Base-by-base conservation (phyloP, 2,797 vertebrate genomes). In the Chloroceryle inda region DNA sequence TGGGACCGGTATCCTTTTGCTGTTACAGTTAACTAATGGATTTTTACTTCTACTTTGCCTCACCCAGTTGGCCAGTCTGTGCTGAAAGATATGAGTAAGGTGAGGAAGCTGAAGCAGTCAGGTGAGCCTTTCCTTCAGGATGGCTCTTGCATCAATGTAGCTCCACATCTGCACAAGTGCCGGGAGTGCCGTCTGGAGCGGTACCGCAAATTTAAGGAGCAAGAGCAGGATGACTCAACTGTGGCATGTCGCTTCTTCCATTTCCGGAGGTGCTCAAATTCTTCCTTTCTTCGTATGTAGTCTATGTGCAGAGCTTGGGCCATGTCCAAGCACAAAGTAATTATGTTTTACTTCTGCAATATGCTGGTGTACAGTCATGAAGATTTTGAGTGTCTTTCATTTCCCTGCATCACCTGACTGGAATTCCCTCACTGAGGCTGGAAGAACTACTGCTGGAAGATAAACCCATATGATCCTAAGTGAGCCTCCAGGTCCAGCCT, bases 191-290 rank as follows among this genome's bases (percentile, higher is more conserved):
- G 99, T 29, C 97, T 99, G 91, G 99, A 99, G 96, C 99, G 99
- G 68, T 99, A 99, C 94, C 98, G 99, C 49, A 99, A 99, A 96
- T 99, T 99, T 96, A 99, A 99, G 58, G 99, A 99, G 7, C 99
- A 99, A 42, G 99, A 99, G 44, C 99, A 98, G 5, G 99, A 99
- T 29, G 99, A 99, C 90, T 99, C 99, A 26, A 99, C 99, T n/a
- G 99, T 99, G 89, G 98, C 99, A 40, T 99, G 99, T 91, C 99
- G 99, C 69, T 99, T 99, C 97, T 99, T 99, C 97, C 99, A 99
- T 95, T 99, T 99, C 94, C 99, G 99, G 97, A 99, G 99, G 99
- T 99, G 97, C 92, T 89, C 42, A 84, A 69, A 38, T 79, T 47
- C 79, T 87, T 94, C 44, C 64, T 95, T 63, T 38, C 42, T 92